Base-by-base conservation (phyloP, 2,797 vertebrate species). In the Pseudopleuronectes americanus region DNA sequence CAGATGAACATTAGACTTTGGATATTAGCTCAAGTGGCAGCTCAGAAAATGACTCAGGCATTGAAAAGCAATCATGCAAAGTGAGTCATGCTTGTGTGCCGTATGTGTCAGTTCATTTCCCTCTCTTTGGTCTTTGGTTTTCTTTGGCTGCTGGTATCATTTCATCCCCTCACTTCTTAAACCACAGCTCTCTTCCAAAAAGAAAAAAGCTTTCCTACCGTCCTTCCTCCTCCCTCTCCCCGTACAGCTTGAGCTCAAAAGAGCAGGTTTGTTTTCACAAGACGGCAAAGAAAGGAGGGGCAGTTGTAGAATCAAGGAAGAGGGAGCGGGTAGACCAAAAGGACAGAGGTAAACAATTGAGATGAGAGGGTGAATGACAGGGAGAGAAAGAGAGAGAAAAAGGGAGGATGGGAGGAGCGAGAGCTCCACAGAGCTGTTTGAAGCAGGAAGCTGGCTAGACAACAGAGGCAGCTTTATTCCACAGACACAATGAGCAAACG, bases 371-470 rank as follows among this genome's bases (percentile, higher is more conserved):
- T 80, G 80, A 87, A 74, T 76, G 84, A 81, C 79, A 68, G 60
- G 59, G 62, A 74, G 45, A 45, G 17, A 61, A 64, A 59, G 31
- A 31, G 33, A 78, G 71, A 54, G 63, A 68, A 64, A 69, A 26
- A 55, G 64, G 64, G 65, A 63, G 64, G 71, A 57, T 52, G 76
- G 83, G 88, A 84, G 87, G 83, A 84, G 87, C 74, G 84, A 72
- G 76, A 76, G 80, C 79, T 87, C 85, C 86, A 79, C 84, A 77
- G 90, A 93, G 90, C 87, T 76, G 91, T 93, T 93, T 89, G 90
- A 92, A 92, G 90, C 90, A 93, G 92, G 93, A 94, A 94, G 88
- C 91, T 95, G 94, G 93, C 94, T 79, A 93, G 93, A 93, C 92
- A 94, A 95, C 92, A 94, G 91, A 94, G 90, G 87, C 85, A 74